Conservation (phyloP, 2,113 vertebrate species). For the Corythaeola cristata region DNA sequence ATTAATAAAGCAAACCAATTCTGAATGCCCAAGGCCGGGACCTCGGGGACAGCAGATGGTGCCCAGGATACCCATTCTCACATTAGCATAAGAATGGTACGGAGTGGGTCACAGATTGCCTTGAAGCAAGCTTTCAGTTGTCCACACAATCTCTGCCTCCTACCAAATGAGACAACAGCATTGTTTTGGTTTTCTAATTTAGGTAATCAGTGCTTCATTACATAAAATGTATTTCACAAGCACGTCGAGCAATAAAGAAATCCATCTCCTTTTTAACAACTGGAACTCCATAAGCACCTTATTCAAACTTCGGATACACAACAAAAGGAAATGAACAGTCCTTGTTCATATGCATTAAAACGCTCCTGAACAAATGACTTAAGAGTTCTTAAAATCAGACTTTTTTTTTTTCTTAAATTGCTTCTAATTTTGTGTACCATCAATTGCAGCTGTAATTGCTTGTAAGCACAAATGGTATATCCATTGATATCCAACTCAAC, state of each 20-base stretch:
- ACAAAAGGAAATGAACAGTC: background rate
- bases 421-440: background rate
- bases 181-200: slow-evolving; percentile 34
- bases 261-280: background rate
- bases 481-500: background rate
- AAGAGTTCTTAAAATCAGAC: background rate
- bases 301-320: background rate
- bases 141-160: slow-evolving; percentile 24
- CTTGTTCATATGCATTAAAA: background rate
- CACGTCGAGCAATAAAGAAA: background rate
- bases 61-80: slow-evolving; percentile 54
- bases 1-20: slow-evolving; percentile 68
- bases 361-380: background rate
- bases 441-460: background rate
- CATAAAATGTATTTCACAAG: background rate
- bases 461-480: background rate
- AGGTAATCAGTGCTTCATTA: slow-evolving; percentile 33
- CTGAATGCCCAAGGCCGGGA: slow-evolving; percentile 44
- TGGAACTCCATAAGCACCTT: background rate
- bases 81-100: slow-evolving; percentile 68
- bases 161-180: slow-evolving; percentile 48
- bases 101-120: slow-evolving; percentile 59
- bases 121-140: slow-evolving; percentile 55
- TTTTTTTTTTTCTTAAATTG: background rate
- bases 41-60: slow-evolving; percentile 73